Base-by-base conservation (phyloP, 2,113 vertebrate genomes). In the Oryzias celebensis region DNA sequence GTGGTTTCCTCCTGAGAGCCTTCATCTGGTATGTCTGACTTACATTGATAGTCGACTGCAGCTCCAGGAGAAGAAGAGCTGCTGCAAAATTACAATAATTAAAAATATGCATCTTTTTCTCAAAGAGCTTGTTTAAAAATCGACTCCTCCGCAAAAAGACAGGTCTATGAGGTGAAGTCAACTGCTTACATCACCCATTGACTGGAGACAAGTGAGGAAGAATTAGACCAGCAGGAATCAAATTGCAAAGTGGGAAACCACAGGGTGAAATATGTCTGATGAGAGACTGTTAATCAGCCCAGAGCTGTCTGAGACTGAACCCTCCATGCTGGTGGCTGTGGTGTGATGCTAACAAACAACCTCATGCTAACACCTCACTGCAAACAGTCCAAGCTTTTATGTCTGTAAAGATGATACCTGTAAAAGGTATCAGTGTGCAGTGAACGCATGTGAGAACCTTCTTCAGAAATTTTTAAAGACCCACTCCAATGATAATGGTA, bases 311-410 rank as follows among this genome's bases (percentile, higher is more conserved):
- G 82, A 53, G 72, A 41, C 70, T 46, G 63, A 44, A 59, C 28
- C 52, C 62, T 67, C 68, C 47, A 65, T 57, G 63, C 47, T 73
- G 67, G 3, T 36, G 36, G 36, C 36, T 12, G 36, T 10, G 36
- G 36, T 36, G 74, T 67, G 57, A 79, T 58, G 77, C 83, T 85
- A 78, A 77, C 62, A 87, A 85, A 78, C 81, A 77, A 80, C 50
- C 31, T 44, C 48, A 71, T 64, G 57, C 53, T 60, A 62, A 55
- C 67, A 57, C 59, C 36, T 36, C 3, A 0, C 36, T 36, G 36
- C 36, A 26, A 53, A 46, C 24, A 20, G 36, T 20, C 22, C 28
- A 55, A 65, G 56, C 41, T 65, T 60, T 67, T 63, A 58, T 62
- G 7, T 50, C 58, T 72, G 55, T 71, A 57, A 72, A 51, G 36